Conservation (phyloP, 92 coral and sea anemone species). For the Palythoa grandis region DNA sequence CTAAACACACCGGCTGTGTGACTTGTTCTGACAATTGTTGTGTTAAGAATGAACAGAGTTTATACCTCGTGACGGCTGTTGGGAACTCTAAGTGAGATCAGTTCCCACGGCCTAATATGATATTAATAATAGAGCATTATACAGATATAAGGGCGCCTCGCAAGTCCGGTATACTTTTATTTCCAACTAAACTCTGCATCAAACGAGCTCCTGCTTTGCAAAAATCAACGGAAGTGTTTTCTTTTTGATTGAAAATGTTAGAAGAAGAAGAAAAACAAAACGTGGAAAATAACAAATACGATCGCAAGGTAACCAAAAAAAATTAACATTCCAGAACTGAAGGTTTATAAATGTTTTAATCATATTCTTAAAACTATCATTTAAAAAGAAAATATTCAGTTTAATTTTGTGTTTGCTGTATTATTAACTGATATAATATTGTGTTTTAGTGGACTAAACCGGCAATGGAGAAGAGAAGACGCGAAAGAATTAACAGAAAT, state of each 20-base stretch:
- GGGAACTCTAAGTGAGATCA: slow-evolving; percentile 21
- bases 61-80: not conserved
- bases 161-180: not conserved
- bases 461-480: slow-evolving; percentile 92
- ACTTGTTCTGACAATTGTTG: slow-evolving; percentile 19
- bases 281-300: not conserved
- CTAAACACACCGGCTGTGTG: slow-evolving; percentile 42
- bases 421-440: not conserved
- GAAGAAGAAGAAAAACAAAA: slow-evolving; percentile 24
- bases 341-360: not conserved
- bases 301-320: slow-evolving; percentile 19
- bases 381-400: not conserved
- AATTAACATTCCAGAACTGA: not conserved
- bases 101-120: slow-evolving; percentile 7
- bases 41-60: slow-evolving; percentile 1
- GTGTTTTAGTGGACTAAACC: slow-evolving; percentile 89
- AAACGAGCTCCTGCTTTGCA: not conserved
- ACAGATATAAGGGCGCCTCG: not conserved
- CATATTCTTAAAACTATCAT: not conserved
- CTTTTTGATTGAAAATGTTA: slow-evolving; percentile 6
- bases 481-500: slow-evolving; percentile 92
- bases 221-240: not conserved
- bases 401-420: not conserved
- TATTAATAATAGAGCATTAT: not conserved
- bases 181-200: not conserved